Evolutionary conservation across 2,888 invertebrate genomes (phyloP).

Genomic region (Lucinisca nassula): DNA sequence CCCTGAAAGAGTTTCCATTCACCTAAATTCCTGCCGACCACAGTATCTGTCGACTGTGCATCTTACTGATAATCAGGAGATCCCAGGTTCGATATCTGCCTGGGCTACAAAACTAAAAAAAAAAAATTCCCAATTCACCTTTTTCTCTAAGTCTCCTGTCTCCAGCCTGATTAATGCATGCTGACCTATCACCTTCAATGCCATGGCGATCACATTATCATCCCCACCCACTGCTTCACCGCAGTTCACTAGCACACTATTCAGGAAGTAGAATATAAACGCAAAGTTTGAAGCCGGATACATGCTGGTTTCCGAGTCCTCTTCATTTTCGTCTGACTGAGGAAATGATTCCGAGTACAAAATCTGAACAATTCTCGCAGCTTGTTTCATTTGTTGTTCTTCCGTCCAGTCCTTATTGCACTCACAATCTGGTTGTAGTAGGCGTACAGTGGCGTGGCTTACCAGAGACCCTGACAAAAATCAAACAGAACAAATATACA

Average conservation of each 20-base stretch:
- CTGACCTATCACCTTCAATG: constrained; percentile 87
- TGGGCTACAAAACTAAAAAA: too few relatives aligned
- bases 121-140: constrained; percentile 22
- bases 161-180: constrained; percentile 91
- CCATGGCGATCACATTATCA: constrained; percentile 80
- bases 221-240: constrained; percentile 77
- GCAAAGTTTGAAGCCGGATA: constrained; percentile 94
- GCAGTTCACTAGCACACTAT: constrained; percentile 78
- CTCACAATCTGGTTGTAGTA: constrained; percentile 94
- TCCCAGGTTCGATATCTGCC: too few relatives aligned
- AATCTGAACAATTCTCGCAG: constrained; percentile 91
- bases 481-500: too few relatives aligned
- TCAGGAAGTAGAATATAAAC: constrained; percentile 94
- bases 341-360: constrained; percentile 83
- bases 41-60: too few relatives aligned
- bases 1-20: too few relatives aligned
- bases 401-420: constrained; percentile 93
- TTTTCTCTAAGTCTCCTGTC: constrained; percentile 41
- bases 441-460: constrained; percentile 92
- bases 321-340: constrained; percentile 12
- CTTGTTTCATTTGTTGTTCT: constrained; percentile 91
- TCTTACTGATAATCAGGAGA: too few relatives aligned
- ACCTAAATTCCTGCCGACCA: too few relatives aligned
- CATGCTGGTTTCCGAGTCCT: constrained; percentile 59
- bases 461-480: constrained; percentile 91